These are phyloP conservation scores for Helarctos malayanus DNA, from an alignment of 2,797 vertebrate genomes.

Conservation along the genomic window DNA sequence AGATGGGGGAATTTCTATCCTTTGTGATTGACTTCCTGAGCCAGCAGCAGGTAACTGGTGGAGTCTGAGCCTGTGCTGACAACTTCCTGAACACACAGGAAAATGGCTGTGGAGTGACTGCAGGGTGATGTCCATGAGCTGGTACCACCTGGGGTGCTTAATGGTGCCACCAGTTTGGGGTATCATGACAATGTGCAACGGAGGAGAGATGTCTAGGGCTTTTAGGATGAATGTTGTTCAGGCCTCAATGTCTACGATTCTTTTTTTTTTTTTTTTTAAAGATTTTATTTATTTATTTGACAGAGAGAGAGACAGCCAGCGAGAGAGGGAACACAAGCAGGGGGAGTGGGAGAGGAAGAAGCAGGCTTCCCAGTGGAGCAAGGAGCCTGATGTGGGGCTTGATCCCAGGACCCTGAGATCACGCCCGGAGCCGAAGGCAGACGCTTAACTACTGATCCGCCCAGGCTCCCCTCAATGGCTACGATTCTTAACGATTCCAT, in stretches of 20 bases:
- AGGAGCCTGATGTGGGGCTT: too few relatives aligned
- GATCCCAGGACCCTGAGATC: too few relatives aligned
- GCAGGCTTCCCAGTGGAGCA: too few relatives aligned
- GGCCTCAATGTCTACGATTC: not conserved
- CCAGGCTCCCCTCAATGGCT: not conserved
- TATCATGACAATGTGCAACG: not conserved
- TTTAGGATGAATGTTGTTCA: not conserved
- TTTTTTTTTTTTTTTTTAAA: not conserved
- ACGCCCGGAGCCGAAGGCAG: too few relatives aligned
- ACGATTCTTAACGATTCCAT: not conserved
- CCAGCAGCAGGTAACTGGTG: not conserved
- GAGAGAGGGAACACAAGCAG: too few relatives aligned
- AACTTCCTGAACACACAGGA: not conserved
- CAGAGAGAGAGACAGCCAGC: too few relatives aligned
- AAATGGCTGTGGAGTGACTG: not conserved
- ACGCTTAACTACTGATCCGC: too few relatives aligned
- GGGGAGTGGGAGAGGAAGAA: too few relatives aligned
- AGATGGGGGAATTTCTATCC: not conserved
- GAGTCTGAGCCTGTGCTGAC: not conserved
- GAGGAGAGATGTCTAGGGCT: not conserved
- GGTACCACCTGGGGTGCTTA: not conserved
- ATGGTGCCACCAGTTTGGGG: not conserved
- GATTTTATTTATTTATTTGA: too few relatives aligned
- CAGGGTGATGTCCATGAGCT: not conserved
- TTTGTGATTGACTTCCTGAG: conserved; percentile 7